Evolutionary conservation across 2,888 invertebrate genomes (phyloP), one percentile per base, ranked within the genome.

Genomic region (Drosophila neutralis): DNA sequence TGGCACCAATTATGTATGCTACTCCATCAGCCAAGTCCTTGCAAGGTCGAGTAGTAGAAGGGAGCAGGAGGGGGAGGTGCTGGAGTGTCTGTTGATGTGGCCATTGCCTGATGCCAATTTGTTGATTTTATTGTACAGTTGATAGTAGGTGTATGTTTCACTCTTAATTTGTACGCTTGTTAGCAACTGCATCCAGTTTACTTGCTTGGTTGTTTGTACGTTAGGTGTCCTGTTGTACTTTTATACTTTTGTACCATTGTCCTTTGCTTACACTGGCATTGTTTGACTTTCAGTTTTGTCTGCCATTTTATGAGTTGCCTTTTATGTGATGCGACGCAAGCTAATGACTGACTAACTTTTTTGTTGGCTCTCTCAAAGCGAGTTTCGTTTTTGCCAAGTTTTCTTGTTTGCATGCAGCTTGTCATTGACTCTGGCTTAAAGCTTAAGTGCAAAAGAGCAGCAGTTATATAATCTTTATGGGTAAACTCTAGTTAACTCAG

Each of bases 241-340:
- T 8, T 31, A 24, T 58, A 36, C 66, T 48, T 27, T 15, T 7
- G n/a, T 56, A 27, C 3, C 36, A 40, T 54, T 45, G 48, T 59
- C 29, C 58, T 56, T 24, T 31, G 45, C 31, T 49, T 33, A 33
- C 13, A 18, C 29, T 33, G 35, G 40, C 56, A 56, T 71, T 76
- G 77, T 76, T 72, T 80, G 82, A 57, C 64, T 73, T 71, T 54
- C 18, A 42, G 42, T 31, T 57, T 31, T 68, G 60, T 75, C 70
- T 69, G 58, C 4, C 68, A 61, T 73, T 87, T 87, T 87, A 83
- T 87, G 78, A 71, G 87, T 65, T 74, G 70, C 63, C 69, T 64
- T 81, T 77, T 57, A 51, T 80, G 45, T 48, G 69, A 51, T 65
- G 45, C 58, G 69, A 80, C 52, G 49, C 57, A 58, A 54, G 71